Conservation (phyloP, 2,113 vertebrate genomes). For the Pomatostomus ruficeps region DNA sequence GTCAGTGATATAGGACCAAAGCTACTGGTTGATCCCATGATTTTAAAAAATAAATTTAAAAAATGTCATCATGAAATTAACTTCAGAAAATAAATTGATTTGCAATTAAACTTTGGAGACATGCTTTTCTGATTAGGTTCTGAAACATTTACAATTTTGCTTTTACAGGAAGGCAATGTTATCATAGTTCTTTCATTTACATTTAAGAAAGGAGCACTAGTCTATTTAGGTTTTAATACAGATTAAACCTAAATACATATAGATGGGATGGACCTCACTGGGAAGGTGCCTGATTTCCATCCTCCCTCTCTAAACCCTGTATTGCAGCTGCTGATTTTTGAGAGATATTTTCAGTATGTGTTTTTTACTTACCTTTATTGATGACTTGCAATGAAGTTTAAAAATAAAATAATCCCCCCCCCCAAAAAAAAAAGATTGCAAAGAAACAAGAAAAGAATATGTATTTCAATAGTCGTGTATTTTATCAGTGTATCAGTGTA, state of each 20-base stretch:
- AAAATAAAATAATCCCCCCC: neutral
- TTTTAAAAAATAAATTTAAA: neutral
- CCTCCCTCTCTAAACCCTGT: neutral
- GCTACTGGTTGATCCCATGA: neutral
- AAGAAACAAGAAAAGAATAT: neutral
- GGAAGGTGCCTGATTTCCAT: neutral
- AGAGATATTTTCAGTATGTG: neutral
- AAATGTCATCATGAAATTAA: neutral
- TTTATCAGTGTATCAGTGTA: neutral
- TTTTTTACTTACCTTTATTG: neutral
- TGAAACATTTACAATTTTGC: neutral
- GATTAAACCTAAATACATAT: neutral
- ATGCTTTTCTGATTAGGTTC: neutral
- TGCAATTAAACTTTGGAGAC: neutral
- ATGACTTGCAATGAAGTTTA: neutral
- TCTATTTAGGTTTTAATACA: neutral
- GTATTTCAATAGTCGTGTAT: neutral
- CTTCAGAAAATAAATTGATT: neutral
- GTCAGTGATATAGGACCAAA: neutral
- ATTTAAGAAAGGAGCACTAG: neutral
- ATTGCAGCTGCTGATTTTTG: neutral
- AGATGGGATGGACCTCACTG: neutral
- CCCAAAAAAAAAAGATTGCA: neutral
- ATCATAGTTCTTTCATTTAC: neutral
- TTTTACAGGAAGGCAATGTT: neutral